Conservation (phyloP, 2,113 vertebrate species). For the Grammomys surdaster region DNA sequence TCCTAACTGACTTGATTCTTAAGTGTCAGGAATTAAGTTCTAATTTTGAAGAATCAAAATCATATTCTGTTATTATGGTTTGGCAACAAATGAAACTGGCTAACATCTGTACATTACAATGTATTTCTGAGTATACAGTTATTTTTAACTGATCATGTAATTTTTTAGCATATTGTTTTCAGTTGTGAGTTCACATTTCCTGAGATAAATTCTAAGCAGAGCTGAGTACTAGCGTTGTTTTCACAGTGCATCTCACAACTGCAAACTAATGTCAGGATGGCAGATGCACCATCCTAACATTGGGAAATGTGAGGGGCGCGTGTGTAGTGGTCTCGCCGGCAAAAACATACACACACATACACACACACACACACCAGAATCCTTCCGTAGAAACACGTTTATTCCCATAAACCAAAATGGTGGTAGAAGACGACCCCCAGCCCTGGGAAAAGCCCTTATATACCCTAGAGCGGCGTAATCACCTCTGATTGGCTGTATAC, state of each 20-base stretch:
- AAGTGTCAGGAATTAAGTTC: neutral
- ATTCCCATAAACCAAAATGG: no score
- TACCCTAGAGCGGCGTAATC: no score
- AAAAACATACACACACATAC: no score
- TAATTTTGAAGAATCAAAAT: constrained; percentile 6
- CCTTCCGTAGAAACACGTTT: no score
- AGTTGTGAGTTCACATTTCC: neutral
- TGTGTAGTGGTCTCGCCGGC: no score
- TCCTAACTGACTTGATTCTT: neutral
- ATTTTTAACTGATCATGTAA: neutral
- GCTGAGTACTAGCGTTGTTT: neutral
- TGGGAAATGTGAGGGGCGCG: no score
- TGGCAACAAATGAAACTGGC: neutral
- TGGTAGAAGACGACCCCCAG: no score
- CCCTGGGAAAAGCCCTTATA: no score
- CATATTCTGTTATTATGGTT: neutral
- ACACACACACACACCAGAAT: no score
- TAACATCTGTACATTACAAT: neutral
- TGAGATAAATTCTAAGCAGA: constrained; percentile 19
- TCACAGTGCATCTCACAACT: neutral
- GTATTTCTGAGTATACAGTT: neutral
- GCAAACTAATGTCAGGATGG: neutral
- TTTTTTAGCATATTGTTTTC: constrained; percentile 27
- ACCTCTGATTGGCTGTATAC: no score
- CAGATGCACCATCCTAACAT: no score